These are phyloP conservation scores for Drosophila mimica DNA, from an alignment of 2,888 invertebrate genomes.

Conservation along the genomic window DNA sequence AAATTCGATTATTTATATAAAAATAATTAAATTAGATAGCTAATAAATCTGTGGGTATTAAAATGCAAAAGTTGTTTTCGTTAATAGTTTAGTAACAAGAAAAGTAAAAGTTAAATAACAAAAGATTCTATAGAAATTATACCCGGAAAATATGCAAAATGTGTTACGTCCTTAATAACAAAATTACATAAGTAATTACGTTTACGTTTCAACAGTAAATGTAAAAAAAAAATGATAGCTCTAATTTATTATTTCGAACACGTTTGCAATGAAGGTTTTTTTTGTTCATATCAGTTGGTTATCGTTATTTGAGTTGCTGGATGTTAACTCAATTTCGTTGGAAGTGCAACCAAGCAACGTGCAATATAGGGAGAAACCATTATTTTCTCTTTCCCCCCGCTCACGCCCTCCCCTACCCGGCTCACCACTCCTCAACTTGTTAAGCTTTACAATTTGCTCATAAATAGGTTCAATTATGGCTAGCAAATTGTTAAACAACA, in stretches of 20 bases:
- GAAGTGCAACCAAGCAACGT: slow-evolving; percentile 22
- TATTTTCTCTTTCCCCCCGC: not conserved
- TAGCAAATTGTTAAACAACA: slow-evolving; percentile 62
- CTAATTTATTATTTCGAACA: not conserved
- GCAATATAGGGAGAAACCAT: slow-evolving; percentile 5
- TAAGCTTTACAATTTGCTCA: slow-evolving; percentile 34
- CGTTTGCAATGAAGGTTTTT: not conserved
- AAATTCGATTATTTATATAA: not conserved
- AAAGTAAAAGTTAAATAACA: not conserved
- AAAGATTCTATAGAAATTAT: not conserved
- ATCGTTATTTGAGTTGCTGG: not conserved
- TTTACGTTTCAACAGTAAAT: too few relatives aligned
- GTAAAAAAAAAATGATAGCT: too few relatives aligned
- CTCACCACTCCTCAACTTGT: not conserved
- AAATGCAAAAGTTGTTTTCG: not conserved
- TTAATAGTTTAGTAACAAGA: not conserved
- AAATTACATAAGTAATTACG: too few relatives aligned
- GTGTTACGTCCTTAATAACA: not conserved
- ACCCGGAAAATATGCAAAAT: not conserved
- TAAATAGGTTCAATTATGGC: slow-evolving; percentile 60
- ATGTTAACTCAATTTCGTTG: slow-evolving; percentile 11
- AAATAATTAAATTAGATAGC: not conserved
- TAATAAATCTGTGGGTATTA: not conserved
- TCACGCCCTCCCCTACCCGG: too few relatives aligned
- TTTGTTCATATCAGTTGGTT: not conserved